phyloP scores from a whole-genome alignment of 2,888 invertebrate genomes.

The Tenthredo notha region DNA sequence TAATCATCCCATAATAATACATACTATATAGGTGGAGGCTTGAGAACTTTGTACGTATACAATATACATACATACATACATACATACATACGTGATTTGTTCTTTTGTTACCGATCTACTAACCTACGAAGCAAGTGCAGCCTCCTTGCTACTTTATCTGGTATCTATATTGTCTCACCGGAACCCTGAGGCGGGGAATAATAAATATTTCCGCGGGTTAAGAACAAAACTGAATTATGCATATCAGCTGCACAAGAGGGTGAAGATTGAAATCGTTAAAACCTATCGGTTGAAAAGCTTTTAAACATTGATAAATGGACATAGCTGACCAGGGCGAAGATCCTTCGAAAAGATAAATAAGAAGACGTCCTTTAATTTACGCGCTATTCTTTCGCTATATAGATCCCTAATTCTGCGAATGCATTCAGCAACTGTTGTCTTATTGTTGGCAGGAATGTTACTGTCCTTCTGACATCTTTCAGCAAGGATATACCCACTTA shows the following conservation, averaged over 20 bases:
- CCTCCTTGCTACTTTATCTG: background rate
- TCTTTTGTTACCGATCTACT: background rate
- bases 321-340: background rate
- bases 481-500: background rate
- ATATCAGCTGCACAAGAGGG: background rate
- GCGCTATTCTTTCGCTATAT: background rate
- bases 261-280: background rate
- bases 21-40: background rate
- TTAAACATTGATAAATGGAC: background rate
- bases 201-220: background rate
- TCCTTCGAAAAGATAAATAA: background rate
- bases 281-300: background rate
- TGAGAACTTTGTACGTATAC: background rate
- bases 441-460: background rate
- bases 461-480: background rate
- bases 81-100: background rate
- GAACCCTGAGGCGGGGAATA: background rate
- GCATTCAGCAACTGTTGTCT: background rate
- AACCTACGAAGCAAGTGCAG: slow-evolving; percentile 18
- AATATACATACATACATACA: too few relatives aligned
- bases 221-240: background rate
- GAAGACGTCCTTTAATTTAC: background rate
- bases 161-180: slow-evolving; percentile 3
- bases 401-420: slow-evolving; percentile 13
- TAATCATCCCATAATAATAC: slow-evolving; percentile 35